These are phyloP conservation scores for Drosophila neocordata DNA, from an alignment of 1,140 invertebrate species.

Conservation along the genomic window DNA sequence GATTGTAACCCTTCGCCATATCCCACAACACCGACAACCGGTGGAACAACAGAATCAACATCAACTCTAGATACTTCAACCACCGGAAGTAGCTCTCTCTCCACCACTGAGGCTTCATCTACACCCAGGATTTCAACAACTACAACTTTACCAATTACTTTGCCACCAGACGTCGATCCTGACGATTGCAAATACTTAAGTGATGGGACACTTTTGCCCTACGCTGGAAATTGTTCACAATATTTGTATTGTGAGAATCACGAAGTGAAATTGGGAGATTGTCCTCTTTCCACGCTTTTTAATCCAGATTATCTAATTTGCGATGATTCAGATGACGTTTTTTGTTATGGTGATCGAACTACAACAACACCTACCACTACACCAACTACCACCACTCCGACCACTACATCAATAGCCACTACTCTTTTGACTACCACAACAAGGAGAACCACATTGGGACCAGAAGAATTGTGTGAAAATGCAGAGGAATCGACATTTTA, in stretches of 20 bases:
- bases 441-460: constrained; percentile 44
- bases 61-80: constrained; percentile 16
- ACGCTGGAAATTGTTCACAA: constrained; percentile 61
- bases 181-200: constrained; percentile 28
- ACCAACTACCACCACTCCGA: constrained; percentile 14
- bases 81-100: constrained; percentile 3
- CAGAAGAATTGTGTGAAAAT: constrained; percentile 43
- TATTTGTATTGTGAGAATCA: constrained; percentile 49
- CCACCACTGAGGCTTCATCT: constrained; percentile 5
- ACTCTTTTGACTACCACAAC: constrained; percentile 13
- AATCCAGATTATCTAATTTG: constrained; percentile 57
- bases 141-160: constrained; percentile 16
- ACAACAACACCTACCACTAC: constrained; percentile 45
- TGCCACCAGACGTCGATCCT: constrained; percentile 57
- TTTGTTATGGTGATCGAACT: constrained; percentile 56
- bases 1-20: constrained; percentile 32
- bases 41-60: constrained; percentile 5
- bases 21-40: constrained; percentile 37
- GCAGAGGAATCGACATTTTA: constrained; percentile 28
- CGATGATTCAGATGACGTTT: constrained; percentile 50
- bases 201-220: constrained; percentile 43
- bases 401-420: constrained; percentile 11
- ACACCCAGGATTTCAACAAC: constrained; percentile 32
- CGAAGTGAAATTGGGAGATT: constrained; percentile 40
- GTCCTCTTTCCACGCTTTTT: constrained; percentile 46